These are phyloP conservation scores for Zelostemma sp. DNA, from an alignment of 1,140 invertebrate species.

Conservation along the genomic window DNA sequence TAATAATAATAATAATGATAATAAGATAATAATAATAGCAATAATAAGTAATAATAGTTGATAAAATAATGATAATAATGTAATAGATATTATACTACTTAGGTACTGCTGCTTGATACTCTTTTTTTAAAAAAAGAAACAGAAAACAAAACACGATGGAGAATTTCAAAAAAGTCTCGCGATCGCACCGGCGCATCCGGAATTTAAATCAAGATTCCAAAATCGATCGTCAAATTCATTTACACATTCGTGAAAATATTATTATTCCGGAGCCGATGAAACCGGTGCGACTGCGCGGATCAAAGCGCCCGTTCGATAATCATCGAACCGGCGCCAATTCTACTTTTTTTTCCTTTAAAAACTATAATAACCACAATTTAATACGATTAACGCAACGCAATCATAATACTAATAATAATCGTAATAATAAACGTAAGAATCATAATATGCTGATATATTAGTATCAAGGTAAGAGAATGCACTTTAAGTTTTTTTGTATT, in stretches of 20 bases:
- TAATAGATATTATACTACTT: slow-evolving; percentile 62
- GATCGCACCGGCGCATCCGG: slow-evolving; percentile 20
- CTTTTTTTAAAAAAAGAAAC: slow-evolving; percentile 46
- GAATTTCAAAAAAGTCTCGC: slow-evolving; percentile 41
- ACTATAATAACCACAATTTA: slow-evolving; percentile 46
- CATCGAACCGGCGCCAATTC: too few relatives aligned
- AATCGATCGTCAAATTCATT: neutral
- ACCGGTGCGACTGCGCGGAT: slow-evolving; percentile 17
- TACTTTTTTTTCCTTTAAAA: slow-evolving; percentile 19
- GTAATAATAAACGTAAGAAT: slow-evolving; percentile 27
- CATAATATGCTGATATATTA: slow-evolving; percentile 45
- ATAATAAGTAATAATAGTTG: slow-evolving; percentile 52
- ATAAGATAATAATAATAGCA: slow-evolving; percentile 53
- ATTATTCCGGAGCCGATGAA: neutral
- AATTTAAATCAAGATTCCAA: slow-evolving; percentile 11
- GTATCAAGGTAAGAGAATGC: slow-evolving; percentile 50
- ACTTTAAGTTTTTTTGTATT: slow-evolving; percentile 37
- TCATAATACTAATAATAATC: slow-evolving; percentile 32
- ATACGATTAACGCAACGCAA: slow-evolving; percentile 40
- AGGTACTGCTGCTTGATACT: slow-evolving; percentile 67
- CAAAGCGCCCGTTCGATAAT: neutral
- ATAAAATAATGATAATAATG: slow-evolving; percentile 51
- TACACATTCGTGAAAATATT: neutral
- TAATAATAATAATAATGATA: slow-evolving; percentile 53
- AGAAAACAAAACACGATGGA: slow-evolving; percentile 45